phyloP scores from a whole-genome alignment of 2,113 vertebrate species.

The Desmodus rotundus region DNA sequence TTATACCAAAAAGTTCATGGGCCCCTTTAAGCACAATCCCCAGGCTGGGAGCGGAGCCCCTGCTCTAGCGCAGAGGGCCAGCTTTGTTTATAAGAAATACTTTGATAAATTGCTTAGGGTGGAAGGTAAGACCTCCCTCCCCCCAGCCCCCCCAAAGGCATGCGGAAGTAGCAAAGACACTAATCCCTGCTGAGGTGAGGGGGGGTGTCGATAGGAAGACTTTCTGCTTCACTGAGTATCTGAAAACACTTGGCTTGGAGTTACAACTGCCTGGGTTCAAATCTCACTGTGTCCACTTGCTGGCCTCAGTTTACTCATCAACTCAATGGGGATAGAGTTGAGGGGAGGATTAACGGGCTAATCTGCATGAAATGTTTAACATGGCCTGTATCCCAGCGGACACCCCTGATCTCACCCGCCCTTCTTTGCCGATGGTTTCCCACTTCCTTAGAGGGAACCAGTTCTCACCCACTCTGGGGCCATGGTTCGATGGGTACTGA shows the following conservation, averaged over 20 bases:
- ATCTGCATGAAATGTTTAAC: no score
- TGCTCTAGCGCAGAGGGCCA: background rate
- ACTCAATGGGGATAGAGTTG: background rate
- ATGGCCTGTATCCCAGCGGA: background rate
- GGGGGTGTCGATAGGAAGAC: background rate
- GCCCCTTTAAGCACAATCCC: background rate
- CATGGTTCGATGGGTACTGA: accelerated
- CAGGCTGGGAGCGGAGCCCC: background rate
- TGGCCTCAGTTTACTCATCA: background rate
- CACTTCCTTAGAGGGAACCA: background rate
- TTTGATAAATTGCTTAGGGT: background rate
- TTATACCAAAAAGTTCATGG: background rate
- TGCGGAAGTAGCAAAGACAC: background rate
- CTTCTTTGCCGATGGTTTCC: background rate
- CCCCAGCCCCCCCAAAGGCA: background rate
- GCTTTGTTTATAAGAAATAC: background rate
- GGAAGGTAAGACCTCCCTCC: background rate
- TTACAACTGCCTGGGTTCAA: background rate
- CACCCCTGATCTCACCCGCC: no score
- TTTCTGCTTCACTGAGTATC: background rate
- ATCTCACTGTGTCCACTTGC: background rate
- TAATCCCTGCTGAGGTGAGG: background rate
- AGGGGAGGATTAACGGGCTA: background rate
- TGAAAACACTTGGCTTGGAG: background rate
- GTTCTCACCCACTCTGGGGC: background rate